phyloP scores from a whole-genome alignment of 2,888 invertebrate genomes.

The Nemotelus pantherinus region DNA sequence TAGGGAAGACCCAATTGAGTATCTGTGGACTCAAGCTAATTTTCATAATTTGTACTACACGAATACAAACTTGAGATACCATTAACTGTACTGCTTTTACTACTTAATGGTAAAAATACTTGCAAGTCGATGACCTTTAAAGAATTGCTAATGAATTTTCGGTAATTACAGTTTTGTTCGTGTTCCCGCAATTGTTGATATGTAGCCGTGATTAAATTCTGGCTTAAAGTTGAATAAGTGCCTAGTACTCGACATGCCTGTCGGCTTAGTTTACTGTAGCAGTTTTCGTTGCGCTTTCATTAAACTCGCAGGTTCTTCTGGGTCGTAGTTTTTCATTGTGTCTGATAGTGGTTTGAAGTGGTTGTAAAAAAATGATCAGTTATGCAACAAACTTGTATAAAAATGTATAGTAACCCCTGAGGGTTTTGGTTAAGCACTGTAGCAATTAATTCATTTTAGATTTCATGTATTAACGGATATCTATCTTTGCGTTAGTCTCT shows the following conservation, averaged over 20 bases:
- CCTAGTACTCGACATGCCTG: background rate
- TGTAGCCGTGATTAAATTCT: background rate
- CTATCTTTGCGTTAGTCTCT: background rate
- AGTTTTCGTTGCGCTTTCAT: too few species aligned
- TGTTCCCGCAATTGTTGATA: background rate
- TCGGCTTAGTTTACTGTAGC: background rate
- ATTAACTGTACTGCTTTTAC: too few species aligned
- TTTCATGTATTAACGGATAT: background rate
- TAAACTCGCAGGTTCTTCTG: background rate
- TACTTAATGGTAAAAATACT: too few species aligned
- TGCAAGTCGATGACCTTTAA: background rate
- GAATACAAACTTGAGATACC: too few species aligned
- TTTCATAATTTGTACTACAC: too few species aligned
- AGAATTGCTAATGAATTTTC: background rate
- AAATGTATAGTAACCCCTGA: background rate
- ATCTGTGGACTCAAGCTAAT: too few species aligned
- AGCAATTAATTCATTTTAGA: background rate
- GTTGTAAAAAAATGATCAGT: background rate
- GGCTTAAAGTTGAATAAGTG: background rate
- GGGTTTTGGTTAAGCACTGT: background rate
- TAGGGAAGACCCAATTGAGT: too few species aligned
- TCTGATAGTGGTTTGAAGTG: background rate
- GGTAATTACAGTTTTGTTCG: background rate
- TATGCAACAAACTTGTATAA: constrained; percentile 4
- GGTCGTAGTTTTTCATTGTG: background rate